phyloP scores from a whole-genome alignment of 2,113 vertebrate genomes.

The Halichoerus grypus region DNA sequence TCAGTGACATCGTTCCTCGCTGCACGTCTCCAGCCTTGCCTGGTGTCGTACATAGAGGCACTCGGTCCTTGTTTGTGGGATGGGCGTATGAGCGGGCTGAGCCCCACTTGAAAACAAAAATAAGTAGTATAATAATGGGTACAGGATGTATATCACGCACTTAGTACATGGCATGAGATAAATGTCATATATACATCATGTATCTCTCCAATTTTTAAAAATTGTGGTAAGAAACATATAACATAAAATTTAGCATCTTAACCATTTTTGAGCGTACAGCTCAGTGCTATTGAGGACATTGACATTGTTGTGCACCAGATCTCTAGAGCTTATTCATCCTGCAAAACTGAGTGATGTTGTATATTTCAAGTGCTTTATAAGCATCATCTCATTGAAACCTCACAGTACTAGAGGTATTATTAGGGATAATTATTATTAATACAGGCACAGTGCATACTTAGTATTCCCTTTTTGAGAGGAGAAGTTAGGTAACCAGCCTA shows the following conservation, averaged over 20 bases:
- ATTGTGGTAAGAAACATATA: not conserved
- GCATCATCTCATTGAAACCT: not conserved
- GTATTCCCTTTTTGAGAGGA: not conserved
- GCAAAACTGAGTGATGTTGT: not conserved
- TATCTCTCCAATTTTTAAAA: not conserved
- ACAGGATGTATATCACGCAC: not conserved
- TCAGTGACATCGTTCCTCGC: not conserved
- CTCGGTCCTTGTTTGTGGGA: not conserved
- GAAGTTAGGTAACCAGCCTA: not conserved
- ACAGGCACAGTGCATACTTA: not conserved
- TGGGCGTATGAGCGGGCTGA: not conserved
- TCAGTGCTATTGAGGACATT: not conserved
- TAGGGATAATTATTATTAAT: not conserved
- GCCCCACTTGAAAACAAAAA: not conserved
- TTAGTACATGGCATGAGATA: not conserved
- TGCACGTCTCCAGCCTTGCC: too few relatives aligned
- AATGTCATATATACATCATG: not conserved
- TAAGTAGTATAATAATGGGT: not conserved
- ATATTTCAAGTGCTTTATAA: not conserved
- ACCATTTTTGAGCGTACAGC: not conserved
- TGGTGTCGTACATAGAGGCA: accelerated
- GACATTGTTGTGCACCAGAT: not conserved
- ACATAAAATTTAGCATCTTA: not conserved
- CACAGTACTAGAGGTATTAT: not conserved
- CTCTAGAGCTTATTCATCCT: not conserved